phyloP scores from a whole-genome alignment of 35 echinoderm and acorn worm species.

The Ophioderma brevispina region DNA sequence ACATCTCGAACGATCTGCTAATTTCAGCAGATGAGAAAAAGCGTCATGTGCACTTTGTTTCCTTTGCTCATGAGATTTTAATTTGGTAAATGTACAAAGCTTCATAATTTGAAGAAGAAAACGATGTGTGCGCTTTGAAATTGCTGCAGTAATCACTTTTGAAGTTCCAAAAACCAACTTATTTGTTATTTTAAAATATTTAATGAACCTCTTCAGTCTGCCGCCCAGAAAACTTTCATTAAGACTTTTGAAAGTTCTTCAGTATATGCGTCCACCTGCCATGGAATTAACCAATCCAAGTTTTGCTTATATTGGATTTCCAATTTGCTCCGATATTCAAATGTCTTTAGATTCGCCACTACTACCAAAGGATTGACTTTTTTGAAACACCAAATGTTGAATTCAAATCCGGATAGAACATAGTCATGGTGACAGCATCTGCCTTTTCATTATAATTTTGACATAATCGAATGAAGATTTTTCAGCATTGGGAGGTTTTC shows the following conservation, averaged over 20 bases:
- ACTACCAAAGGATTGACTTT: conserved; percentile 58
- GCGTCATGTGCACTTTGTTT: too few relatives aligned
- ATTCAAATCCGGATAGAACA: conserved; percentile 18
- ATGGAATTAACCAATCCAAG: conserved; percentile 77
- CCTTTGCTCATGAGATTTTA: neutral
- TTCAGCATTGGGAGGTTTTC: neutral
- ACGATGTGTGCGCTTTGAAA: conserved; percentile 59
- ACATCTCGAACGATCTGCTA: neutral
- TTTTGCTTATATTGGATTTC: conserved; percentile 65
- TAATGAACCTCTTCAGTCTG: conserved; percentile 57
- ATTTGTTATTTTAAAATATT: conserved; percentile 45
- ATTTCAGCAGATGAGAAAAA: too few relatives aligned
- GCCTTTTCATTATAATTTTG: conserved; percentile 35
- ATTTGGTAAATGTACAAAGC: conserved; percentile 26
- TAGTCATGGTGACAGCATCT: conserved; percentile 29
- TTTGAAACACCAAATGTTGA: conserved; percentile 40
- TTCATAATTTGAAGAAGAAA: conserved; percentile 61
- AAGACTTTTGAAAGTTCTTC: conserved; percentile 71
- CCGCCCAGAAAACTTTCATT: conserved; percentile 75
- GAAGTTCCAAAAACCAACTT: conserved; percentile 41
- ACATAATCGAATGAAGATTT: conserved; percentile 26
- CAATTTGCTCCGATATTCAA: conserved; percentile 44
- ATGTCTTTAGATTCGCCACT: conserved; percentile 75
- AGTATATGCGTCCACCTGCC: conserved; percentile 82
- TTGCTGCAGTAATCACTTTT: conserved; percentile 7